Base-by-base conservation (phyloP, 2,797 vertebrate species). In the Pseudotriccus pelzelni region DNA sequence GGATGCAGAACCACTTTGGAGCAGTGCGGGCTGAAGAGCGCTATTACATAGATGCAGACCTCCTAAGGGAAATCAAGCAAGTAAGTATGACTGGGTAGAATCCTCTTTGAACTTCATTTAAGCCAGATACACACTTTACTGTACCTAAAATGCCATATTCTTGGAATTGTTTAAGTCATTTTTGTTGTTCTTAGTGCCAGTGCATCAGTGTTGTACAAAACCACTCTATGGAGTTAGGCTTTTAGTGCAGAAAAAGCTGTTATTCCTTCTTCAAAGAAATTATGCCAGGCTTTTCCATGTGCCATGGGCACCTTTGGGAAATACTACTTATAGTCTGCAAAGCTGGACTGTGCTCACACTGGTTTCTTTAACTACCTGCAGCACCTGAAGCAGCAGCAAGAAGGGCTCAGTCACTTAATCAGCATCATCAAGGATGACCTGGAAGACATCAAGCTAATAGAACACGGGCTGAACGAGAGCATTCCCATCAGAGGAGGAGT, bases 1-100 rank as follows among this genome's bases (percentile, higher is more conserved):
- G 99, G 74, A 99, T 99, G 99, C 99, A 99, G 97, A 99, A 99
- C 95, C 99, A 99, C 89, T 99, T 99, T 60, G 99, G 99, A 83
- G 98, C 99, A 2, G 99, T 99, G 77, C 98, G 98, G 80, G 98
- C 99, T 7, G 99, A 99, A 72, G 99, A 99, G 92, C 98, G 98
- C 20, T 99, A 99, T 79, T 99, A 98, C 32, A 98, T 99, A 5
- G 99, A 99, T 25, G 98, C 98, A 18, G 99, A 99, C 89, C 98
- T 99, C 30, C 97, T 99, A 93, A 92, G 98, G 93, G 99, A 99
- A 97, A 99, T 99, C 96, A 99, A 98, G 97, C 99, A 99, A 96
- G 99, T 99, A 87, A 97, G 97, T 94, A 9, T 34, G 18, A 7
- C 43, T 4, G 46, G 27, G 16, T 30, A 14, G 36, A 73, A 32